Conservation (phyloP, 53 echinoderm and acorn worm genomes). For the Echinarachnius parma region DNA sequence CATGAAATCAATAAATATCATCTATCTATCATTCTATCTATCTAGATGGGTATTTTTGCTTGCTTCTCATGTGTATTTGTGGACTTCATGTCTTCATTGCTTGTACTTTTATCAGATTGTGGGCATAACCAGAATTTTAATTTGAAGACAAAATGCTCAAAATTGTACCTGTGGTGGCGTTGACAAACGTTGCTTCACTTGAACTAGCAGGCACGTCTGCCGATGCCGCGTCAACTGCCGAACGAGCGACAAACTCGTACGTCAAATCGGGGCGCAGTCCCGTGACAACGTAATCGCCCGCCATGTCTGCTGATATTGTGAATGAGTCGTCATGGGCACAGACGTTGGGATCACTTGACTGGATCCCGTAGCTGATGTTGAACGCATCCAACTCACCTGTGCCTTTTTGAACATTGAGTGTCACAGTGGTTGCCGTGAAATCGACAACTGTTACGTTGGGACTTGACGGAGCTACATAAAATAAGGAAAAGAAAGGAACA, state of each 20-base stretch:
- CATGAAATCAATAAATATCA: too few species aligned
- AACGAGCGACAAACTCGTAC: background rate
- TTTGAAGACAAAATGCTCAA: too few species aligned
- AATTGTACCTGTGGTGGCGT: background rate
- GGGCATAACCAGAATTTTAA: too few species aligned
- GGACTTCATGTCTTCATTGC: too few species aligned
- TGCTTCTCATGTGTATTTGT: too few species aligned
- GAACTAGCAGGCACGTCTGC: background rate
- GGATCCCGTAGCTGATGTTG: background rate
- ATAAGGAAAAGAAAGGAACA: background rate
- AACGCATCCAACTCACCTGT: background rate
- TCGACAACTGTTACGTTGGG: background rate
- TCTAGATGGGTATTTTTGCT: too few species aligned
- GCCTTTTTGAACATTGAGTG: background rate
- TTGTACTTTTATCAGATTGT: too few species aligned
- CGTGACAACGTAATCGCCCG: background rate
- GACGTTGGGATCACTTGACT: background rate
- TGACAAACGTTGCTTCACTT: background rate
- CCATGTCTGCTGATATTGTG: background rate
- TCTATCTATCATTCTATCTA: too few species aligned
- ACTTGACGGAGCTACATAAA: background rate
- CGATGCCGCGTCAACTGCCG: background rate
- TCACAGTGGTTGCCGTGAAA: constrained; percentile 5
- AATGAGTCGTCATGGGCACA: background rate
- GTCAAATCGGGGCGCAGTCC: background rate